Evolutionary conservation across 2,113 vertebrate species (phyloP), one percentile per base, ranked within the genome.

Genomic region (Equus quagga): DNA sequence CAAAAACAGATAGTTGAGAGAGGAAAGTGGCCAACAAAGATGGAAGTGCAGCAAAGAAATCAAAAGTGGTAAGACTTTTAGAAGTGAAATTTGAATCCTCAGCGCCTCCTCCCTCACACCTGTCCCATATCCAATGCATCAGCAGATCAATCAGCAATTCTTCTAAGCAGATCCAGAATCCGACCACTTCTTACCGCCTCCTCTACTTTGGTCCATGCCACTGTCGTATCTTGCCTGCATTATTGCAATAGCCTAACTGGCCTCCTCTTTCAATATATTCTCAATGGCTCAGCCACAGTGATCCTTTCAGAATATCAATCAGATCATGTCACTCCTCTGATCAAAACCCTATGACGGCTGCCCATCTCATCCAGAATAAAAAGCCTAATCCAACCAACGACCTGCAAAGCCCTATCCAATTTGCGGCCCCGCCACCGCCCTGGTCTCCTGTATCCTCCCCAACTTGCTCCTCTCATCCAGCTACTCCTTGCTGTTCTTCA

Each of bases 101-200:
- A 9, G 11, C 26, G 26, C 46, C 44, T 36, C 26, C 62, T 54
- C 51, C 44, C n/a, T 10, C 44, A 54, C 23, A 33, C 23, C 26
- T 3, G 11, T 4, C 31, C 26, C 33, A 1, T 2, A 60, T 0
- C 24, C 10, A 33, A 23, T 2, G 10, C 4, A 24, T 3, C 69
- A 44, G 60, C 79, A 83, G 21, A 46, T 7, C 28, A 58, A 44
- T 17, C 36, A 56, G 51, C 5, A 10, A 24, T 11, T 58, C 26
- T 33, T 46, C 64, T 11, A 8, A n/a, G 8, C 31, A n/a, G 33
- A 58, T 12, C 8, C 56, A 31, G 75, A 56, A 58, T 41, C 54
- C 1, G 19, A 17, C 9, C 41, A 31, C 80, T 23, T 54, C 13
- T 21, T 21, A 28, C 5, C 31, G 13, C 49, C 49, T 9, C 49